phyloP scores from a whole-genome alignment of 2,113 vertebrate species.

The Gambusia holbrooki region DNA sequence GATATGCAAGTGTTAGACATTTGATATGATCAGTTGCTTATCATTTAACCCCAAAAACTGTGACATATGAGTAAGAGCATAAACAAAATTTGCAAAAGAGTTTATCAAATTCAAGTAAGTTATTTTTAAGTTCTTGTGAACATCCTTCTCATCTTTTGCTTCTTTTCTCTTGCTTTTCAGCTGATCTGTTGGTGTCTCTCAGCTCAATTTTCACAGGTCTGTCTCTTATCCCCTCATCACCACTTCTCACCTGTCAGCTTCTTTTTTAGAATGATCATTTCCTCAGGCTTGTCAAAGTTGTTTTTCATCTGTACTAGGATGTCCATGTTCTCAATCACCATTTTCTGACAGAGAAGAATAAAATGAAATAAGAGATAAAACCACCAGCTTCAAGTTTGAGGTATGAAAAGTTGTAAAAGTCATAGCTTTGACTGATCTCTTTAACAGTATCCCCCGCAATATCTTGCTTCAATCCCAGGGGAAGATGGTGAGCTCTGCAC shows the following conservation, averaged over 20 bases:
- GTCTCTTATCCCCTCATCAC: not conserved
- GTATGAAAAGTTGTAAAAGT: not conserved
- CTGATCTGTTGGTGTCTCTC: not conserved
- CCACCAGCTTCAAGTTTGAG: not conserved
- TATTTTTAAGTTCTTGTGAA: not conserved
- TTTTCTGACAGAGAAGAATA: constrained; percentile 79
- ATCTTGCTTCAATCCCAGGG: constrained; percentile 25
- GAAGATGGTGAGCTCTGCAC: not conserved
- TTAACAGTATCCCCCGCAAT: constrained; percentile 1
- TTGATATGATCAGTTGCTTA: not conserved
- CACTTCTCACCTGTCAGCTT: constrained; percentile 84
- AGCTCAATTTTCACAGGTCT: constrained; percentile 5
- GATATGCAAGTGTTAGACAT: not conserved
- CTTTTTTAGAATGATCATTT: constrained; percentile 82
- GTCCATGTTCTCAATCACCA: constrained; percentile 96
- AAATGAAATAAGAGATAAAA: constrained; percentile 23
- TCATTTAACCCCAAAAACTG: not conserved
- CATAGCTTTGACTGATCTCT: not conserved
- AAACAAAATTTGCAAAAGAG: not conserved
- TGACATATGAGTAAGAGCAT: not conserved
- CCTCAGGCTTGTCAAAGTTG: constrained; percentile 83
- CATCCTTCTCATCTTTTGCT: not conserved
- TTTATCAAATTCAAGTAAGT: not conserved
- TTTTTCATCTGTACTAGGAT: constrained; percentile 90
- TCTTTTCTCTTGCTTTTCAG: not conserved